phyloP scores from a whole-genome alignment of 2,797 vertebrate species.

The Emydoidea blandingii region DNA sequence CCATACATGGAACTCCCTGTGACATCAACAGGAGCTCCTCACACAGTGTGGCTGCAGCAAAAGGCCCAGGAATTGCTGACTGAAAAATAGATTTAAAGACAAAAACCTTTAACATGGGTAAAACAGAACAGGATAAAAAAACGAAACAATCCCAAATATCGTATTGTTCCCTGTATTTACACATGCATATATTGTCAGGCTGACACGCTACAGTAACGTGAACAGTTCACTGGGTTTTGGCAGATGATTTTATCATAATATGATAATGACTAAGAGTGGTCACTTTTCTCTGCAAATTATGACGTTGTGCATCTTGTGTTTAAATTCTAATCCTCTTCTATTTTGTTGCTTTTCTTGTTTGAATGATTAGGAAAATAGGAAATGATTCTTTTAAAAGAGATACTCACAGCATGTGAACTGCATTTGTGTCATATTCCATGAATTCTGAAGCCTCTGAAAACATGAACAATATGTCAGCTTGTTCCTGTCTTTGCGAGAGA shows the following conservation, averaged over 20 bases:
- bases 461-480: constrained; percentile 48
- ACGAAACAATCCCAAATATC: background rate
- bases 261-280: constrained; percentile 39
- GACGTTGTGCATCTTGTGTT: constrained; percentile 51
- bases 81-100: constrained; percentile 17
- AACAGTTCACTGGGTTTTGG: constrained; percentile 69
- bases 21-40: background rate
- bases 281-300: constrained; percentile 50
- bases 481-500: constrained; percentile 53
- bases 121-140: background rate
- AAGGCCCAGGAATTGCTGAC: constrained; percentile 7
- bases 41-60: background rate
- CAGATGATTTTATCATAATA: constrained; percentile 66
- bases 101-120: background rate
- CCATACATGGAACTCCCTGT: constrained; percentile 7
- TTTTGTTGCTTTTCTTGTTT: constrained; percentile 45
- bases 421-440: constrained; percentile 25
- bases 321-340: constrained; percentile 10
- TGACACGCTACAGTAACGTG: constrained; percentile 35
- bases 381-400: constrained; percentile 49
- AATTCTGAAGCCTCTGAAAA: constrained; percentile 68
- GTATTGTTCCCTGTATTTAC: constrained; percentile 59
- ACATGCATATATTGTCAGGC: constrained; percentile 70
- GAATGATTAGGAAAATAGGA: constrained; percentile 50
- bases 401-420: background rate